phyloP scores from a whole-genome alignment of 2,113 vertebrate species.

The Notarius lentiginosus region DNA sequence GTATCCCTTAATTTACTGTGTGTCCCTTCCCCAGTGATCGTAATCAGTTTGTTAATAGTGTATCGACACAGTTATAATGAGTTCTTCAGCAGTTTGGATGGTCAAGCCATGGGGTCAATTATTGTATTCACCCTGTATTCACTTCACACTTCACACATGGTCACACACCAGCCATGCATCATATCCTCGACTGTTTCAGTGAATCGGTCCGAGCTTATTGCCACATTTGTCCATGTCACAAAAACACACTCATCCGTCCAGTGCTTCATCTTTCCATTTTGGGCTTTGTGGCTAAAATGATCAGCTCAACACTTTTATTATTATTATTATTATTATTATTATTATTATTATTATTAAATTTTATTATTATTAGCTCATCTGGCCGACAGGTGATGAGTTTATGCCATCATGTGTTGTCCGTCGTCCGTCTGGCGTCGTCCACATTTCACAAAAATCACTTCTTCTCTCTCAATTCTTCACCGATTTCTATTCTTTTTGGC shows the following conservation, averaged over 20 bases:
- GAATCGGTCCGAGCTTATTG: slow-evolving; percentile 13
- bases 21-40: neutral
- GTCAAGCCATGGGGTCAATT: neutral
- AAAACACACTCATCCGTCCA: neutral
- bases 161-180: slow-evolving; percentile 17
- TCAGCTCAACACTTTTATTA: neutral
- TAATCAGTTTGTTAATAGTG: neutral
- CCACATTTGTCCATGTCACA: slow-evolving; percentile 35
- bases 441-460: too few species aligned
- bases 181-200: slow-evolving; percentile 1
- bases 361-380: too few species aligned
- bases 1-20: neutral
- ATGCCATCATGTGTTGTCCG: too few species aligned
- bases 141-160: slow-evolving; percentile 24
- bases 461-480: too few species aligned
- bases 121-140: neutral
- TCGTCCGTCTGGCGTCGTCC: too few species aligned
- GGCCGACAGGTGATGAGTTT: too few species aligned
- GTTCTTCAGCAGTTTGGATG: neutral
- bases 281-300: neutral
- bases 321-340: neutral
- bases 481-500: too few species aligned
- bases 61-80: neutral
- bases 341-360: too few species aligned
- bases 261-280: neutral